phyloP scores from a whole-genome alignment of 2,113 vertebrate species.

The Chauna torquata region DNA sequence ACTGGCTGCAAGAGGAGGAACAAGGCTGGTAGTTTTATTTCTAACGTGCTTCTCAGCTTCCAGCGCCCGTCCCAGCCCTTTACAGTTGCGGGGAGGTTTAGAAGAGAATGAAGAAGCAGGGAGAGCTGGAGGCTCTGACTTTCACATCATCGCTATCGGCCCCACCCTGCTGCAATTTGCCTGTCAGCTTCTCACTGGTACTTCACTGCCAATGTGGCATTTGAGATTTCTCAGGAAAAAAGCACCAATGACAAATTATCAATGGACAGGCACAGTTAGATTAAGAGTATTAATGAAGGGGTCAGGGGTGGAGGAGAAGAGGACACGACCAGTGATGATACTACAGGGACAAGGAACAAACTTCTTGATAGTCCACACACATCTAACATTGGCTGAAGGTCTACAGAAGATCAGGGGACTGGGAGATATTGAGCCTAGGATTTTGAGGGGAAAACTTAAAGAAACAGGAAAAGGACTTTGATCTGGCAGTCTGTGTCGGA shows the following conservation, averaged over 20 bases:
- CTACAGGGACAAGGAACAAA: neutral
- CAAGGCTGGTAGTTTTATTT: neutral
- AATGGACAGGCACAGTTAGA: conserved; percentile 3
- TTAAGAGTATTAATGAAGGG: neutral
- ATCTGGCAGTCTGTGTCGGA: neutral
- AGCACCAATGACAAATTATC: neutral
- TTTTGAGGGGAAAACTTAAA: neutral
- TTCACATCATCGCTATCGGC: neutral
- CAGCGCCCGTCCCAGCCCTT: neutral
- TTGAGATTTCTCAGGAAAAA: neutral
- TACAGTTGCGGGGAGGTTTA: rapidly evolving
- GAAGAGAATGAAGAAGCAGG: neutral
- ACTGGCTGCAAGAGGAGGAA: neutral
- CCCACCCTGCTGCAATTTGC: rapidly evolving
- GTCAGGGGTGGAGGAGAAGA: neutral
- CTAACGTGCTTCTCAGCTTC: neutral
- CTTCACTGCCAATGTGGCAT: neutral
- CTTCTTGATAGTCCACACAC: neutral
- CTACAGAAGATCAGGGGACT: neutral
- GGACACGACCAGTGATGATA: neutral
- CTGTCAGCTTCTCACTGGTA: neutral
- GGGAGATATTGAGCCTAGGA: neutral
- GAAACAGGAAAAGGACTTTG: neutral
- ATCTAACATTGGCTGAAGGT: neutral
- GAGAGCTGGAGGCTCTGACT: neutral